These are phyloP conservation scores for Megaceryle torquata DNA, from an alignment of 2,113 vertebrate genomes.

Conservation along the genomic window DNA sequence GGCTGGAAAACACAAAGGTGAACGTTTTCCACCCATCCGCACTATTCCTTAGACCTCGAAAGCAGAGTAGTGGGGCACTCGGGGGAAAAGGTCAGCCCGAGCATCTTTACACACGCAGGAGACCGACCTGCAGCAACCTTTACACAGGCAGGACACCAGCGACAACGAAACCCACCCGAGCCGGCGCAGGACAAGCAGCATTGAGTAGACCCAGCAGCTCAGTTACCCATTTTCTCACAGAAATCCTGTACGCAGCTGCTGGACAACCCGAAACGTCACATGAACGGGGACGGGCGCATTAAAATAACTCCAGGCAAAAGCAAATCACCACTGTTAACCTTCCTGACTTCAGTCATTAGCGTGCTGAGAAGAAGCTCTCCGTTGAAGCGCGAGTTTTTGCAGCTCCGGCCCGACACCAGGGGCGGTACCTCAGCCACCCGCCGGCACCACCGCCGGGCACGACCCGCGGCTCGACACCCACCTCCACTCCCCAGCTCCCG, in stretches of 20 bases:
- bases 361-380: background rate
- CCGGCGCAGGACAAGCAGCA: background rate
- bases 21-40: background rate
- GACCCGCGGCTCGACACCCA: too few species aligned
- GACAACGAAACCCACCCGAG: fast-evolving
- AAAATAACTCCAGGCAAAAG: background rate
- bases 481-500: too few species aligned
- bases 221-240: fast-evolving
- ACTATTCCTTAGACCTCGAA: background rate
- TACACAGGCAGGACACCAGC: fast-evolving
- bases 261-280: background rate
- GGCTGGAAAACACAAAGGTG: background rate
- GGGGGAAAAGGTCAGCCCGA: fast-evolving
- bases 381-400: background rate
- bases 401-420: background rate
- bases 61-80: background rate
- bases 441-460: background rate
- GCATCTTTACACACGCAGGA: fast-evolving
- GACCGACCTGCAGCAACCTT: background rate
- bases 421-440: background rate
- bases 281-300: fast-evolving
- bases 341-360: fast-evolving
- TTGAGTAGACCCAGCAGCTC: fast-evolving
- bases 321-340: fast-evolving
- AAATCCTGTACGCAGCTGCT: background rate